These are phyloP conservation scores for Biston betularia DNA, from an alignment of 2,888 invertebrate genomes.

Conservation along the genomic window DNA sequence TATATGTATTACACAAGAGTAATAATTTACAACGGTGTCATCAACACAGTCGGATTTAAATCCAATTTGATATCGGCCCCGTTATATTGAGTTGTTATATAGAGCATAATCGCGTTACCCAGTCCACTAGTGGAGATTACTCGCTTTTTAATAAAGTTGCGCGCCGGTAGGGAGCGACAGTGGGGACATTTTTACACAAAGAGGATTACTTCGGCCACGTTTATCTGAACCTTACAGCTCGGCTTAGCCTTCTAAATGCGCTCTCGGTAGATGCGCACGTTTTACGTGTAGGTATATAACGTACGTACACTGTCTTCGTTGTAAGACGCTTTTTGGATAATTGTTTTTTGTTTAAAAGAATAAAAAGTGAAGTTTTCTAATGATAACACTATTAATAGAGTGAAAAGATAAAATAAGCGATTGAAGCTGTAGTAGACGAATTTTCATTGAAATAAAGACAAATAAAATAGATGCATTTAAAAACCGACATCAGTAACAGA, in stretches of 20 bases:
- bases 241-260: constrained; percentile 81
- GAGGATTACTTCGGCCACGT: constrained; percentile 83
- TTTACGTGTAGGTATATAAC: constrained; percentile 60
- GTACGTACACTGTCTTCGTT: constrained; percentile 24
- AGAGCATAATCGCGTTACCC: constrained; percentile 83
- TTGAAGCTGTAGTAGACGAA: too few relatives aligned
- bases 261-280: constrained; percentile 72
- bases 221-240: constrained; percentile 85
- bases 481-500: too few relatives aligned
- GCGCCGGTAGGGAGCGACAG: constrained; percentile 71
- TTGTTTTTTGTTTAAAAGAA: neutral
- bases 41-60: constrained; percentile 73
- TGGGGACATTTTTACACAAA: constrained; percentile 85
- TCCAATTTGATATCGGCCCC: constrained; percentile 80
- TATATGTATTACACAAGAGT: constrained; percentile 1
- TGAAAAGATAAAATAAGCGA: neutral
- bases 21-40: constrained; percentile 53
- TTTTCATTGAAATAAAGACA: too few relatives aligned
- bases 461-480: too few relatives aligned
- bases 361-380: neutral
- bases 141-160: constrained; percentile 84
- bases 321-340: constrained; percentile 12
- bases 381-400: neutral
- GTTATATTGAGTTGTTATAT: constrained; percentile 81
- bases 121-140: constrained; percentile 84